Percentiles rank a stretch among this genome's conserved stretches.
Conservation (phyloP, 2,888 invertebrate genomes). For the Panopea generosa region DNA sequence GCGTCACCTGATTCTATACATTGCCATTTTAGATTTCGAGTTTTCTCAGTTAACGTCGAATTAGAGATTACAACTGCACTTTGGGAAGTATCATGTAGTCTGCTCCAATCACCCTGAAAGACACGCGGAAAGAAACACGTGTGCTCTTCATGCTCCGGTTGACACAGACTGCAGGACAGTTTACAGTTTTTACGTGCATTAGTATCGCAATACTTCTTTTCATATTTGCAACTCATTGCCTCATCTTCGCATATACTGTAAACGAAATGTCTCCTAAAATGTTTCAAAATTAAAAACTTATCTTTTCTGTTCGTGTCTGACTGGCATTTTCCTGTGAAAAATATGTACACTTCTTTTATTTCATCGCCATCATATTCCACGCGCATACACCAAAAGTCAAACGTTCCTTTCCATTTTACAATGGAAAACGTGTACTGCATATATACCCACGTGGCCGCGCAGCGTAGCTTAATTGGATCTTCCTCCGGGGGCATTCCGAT, state of each 20-base stretch:
- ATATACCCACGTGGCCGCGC: slow-evolving; percentile 54
- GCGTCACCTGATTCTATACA: slow-evolving; percentile 46
- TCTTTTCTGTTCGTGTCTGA: slow-evolving; percentile 32
- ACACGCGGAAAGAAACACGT: slow-evolving; percentile 43
- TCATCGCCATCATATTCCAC: slow-evolving; percentile 32
- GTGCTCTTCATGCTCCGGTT: slow-evolving; percentile 55
- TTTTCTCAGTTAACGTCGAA: slow-evolving; percentile 23
- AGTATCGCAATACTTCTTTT: slow-evolving; percentile 55
- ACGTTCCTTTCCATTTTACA: slow-evolving; percentile 53
- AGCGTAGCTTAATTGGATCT: slow-evolving; percentile 42
- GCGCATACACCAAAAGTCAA: slow-evolving; percentile 53
- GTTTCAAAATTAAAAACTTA: slow-evolving; percentile 43
- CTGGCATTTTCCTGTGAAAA: slow-evolving; percentile 53
- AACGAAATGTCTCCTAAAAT: slow-evolving; percentile 61
- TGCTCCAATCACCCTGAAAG: slow-evolving; percentile 52
- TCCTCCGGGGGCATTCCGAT: slow-evolving; percentile 29
- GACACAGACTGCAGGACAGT: slow-evolving; percentile 55
- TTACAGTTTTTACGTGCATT: slow-evolving; percentile 53
- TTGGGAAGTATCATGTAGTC: slow-evolving; percentile 41
- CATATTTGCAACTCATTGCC: slow-evolving; percentile 56
- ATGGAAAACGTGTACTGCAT: slow-evolving; percentile 50
- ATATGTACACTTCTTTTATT: slow-evolving; percentile 45
- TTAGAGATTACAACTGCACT: slow-evolving; percentile 49
- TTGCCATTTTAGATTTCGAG: slow-evolving; percentile 38
- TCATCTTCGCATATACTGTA: slow-evolving; percentile 60